Percentiles rank a stretch among this genome's conserved stretches.
phyloP scores from a whole-genome alignment of 2,888 invertebrate genomes.

The Standfussiana lucernea region DNA sequence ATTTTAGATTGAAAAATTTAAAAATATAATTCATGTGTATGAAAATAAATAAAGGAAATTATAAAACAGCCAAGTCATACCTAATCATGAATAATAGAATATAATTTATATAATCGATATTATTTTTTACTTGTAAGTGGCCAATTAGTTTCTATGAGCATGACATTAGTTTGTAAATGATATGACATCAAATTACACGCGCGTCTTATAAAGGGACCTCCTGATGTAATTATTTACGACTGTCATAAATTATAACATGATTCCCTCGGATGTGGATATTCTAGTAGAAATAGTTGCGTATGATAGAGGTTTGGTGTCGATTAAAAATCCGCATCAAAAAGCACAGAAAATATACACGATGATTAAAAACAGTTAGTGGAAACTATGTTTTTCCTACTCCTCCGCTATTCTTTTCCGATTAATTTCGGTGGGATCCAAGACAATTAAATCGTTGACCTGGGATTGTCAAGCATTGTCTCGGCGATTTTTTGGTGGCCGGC shows the following conservation, averaged over 20 bases:
- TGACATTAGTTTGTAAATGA: slow-evolving; percentile 5
- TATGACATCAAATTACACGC: slow-evolving; percentile 5
- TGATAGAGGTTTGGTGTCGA: background rate
- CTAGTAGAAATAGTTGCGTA: background rate
- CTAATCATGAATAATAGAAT: slow-evolving; percentile 35
- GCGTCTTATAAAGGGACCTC: background rate
- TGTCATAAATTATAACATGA: no score
- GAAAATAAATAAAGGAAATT: no score
- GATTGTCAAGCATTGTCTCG: no score
- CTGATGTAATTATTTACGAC: slow-evolving; percentile 6
- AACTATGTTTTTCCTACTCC: no score
- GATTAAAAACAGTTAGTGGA: no score
- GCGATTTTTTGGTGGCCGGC: no score
- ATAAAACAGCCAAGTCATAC: slow-evolving; percentile 23
- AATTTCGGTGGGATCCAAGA: no score
- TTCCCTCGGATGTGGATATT: background rate
- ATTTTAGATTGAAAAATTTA: no score
- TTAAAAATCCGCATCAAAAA: background rate
- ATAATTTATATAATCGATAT: slow-evolving; percentile 40
- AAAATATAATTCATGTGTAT: no score
- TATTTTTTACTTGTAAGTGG: slow-evolving; percentile 37
- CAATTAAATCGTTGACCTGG: no score
- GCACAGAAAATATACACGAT: background rate
- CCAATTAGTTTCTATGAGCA: slow-evolving; percentile 29
- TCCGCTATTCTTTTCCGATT: no score